Percentiles rank a stretch among this genome's conserved stretches.
Conservation (phyloP, 2,888 invertebrate genomes). For the Autographa pulchrina region DNA sequence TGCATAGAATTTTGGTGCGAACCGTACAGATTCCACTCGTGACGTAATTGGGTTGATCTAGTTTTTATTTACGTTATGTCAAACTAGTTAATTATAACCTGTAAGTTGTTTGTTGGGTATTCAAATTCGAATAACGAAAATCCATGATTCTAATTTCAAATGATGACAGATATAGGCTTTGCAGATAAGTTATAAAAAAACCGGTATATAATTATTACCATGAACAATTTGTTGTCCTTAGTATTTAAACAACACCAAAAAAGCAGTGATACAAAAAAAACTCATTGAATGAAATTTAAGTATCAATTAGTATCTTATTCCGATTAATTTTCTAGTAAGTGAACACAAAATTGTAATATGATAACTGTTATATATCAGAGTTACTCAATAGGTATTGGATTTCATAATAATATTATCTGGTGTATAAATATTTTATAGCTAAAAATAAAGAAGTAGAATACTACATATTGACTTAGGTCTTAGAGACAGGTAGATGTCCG, state of each 20-base stretch:
- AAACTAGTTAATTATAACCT: slow-evolving; percentile 14
- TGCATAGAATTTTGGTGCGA: slow-evolving; percentile 23
- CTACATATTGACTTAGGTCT: not conserved
- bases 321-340: slow-evolving; percentile 32
- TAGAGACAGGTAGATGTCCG: not conserved
- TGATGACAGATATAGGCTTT: not conserved
- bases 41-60: slow-evolving; percentile 13
- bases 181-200: not conserved
- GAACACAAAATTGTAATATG: slow-evolving; percentile 24
- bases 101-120: not conserved
- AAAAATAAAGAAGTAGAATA: not conserved
- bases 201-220: not conserved
- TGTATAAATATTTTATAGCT: not conserved
- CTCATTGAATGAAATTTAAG: slow-evolving; percentile 12
- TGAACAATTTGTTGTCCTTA: not conserved
- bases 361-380: slow-evolving; percentile 23
- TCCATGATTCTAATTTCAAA: not conserved
- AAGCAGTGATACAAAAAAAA: slow-evolving; percentile 7
- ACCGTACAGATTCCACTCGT: slow-evolving; percentile 2
- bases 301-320: slow-evolving; percentile 15
- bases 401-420: not conserved
- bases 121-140: not conserved
- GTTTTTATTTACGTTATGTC: slow-evolving; percentile 2
- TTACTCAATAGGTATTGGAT: not conserved
- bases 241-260: not conserved